Base-by-base conservation (phyloP, 2,113 vertebrate genomes). In the Serinus canaria region DNA sequence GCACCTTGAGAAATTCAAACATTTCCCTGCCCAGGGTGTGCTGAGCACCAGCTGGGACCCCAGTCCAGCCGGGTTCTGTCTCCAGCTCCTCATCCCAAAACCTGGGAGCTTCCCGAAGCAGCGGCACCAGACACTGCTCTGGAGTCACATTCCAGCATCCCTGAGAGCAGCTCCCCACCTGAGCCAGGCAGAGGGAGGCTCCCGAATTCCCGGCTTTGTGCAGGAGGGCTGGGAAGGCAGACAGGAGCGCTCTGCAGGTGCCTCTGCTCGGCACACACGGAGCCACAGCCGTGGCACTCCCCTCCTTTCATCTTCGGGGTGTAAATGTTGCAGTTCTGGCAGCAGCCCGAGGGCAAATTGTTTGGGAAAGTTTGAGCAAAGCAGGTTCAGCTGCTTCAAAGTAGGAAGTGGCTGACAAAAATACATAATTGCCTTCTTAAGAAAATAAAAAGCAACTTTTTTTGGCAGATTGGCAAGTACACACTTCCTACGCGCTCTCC, bases 361-460 rank as follows among this genome's bases (percentile, higher is more conserved):
- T 77, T 96, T 74, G 75, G 85, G 87, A 77, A 97, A 96, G 87
- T 95, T 96, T 93, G 85, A 96, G 94, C 64, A 93, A 96, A 94
- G 94, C 93, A 91, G 90, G 94, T 94, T 95, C 87, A 59, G n/a
- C 82, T 11, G 64, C 93, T 97, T 96, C 95, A 94, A 97, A 97
- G 94, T 52, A 92, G 75, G 75, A 96, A 96, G 92, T 16, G 50
- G 90, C 82, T 96, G 94, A 92, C 91, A 94, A 95, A 96, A 95
- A 95, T 92, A 92, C 55, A 77, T 95, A 97, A 94, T 96, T 97
- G 90, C 82, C 87, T 91, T 90, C 94, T 95, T 95, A 93, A 94
- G 95, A 90, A 97, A 97, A 88, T 90, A 96, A 89, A 95, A 96
- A 96, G 90, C 87, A 93, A 94, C 91, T 96, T 79, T 90, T 66